Evolutionary conservation across 2,888 invertebrate genomes (phyloP), one percentile per base, ranked within the genome.

Genomic region (Ormyrus thymus): DNA sequence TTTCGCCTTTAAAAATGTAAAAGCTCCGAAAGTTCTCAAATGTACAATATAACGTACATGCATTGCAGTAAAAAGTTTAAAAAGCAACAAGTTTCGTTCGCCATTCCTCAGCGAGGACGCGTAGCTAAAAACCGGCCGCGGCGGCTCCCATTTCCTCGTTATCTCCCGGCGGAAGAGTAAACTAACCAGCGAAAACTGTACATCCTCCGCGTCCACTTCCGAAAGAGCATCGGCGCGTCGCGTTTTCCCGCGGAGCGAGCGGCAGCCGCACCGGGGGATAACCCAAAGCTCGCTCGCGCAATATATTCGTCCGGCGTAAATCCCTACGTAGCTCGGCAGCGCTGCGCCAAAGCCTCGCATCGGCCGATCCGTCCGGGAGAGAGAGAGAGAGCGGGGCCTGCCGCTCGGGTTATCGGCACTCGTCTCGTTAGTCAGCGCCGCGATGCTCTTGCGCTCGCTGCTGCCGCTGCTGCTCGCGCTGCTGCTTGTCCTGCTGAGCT

Each of bases 121-220:
- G 3, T 4, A 29, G 29, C 4, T 29, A 29, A 29, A 29, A 29
- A 29, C 29, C 29, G 29, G 29, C 29, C 29, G 29, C 59, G 61
- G 61, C n/a, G 7, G 13, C 50, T 59, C 59, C 48, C 58, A 71
- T 76, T 72, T 73, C 58, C 75, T 83, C 84, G 50, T 11, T 46
- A 9, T 29, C 85, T 85, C 81, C 83, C 84, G 85, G 87, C 83
- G 29, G 29, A 29, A 29, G 29, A 29, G 3, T 1, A 4, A 29
- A 4, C 29, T 29, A 29, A 29, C 29, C 29, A 29, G 3, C 29
- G 29, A 29, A 29, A 29, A 29, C 4, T 29, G 4, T 29, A 29
- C 29, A 29, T 29, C 29, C 29, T 29, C 29, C 29, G 0, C 29
- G 29, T 29, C 29, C 29, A 29, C 29, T 29, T 29, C 29, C 29